Conservation (phyloP, 1,140 invertebrate genomes). For the Capitella teleta region DNA sequence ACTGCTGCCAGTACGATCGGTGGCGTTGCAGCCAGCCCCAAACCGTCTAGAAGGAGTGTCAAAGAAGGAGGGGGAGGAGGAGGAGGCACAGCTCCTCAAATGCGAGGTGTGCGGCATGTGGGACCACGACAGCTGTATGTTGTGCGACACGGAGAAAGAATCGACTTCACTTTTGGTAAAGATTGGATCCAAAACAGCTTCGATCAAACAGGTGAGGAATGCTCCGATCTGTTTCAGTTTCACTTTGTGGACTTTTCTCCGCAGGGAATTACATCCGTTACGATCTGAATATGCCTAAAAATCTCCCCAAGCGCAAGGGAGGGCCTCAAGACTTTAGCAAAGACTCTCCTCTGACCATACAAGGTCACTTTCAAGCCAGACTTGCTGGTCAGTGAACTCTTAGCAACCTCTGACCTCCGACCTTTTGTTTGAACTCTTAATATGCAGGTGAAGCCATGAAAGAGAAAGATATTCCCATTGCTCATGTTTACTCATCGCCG, state of each 20-base stretch:
- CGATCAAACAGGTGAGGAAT: slow-evolving; percentile 55
- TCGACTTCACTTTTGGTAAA: slow-evolving; percentile 77
- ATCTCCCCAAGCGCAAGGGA: slow-evolving; percentile 48
- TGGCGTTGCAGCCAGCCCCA: no score
- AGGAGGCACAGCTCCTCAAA: no score
- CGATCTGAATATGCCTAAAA: slow-evolving; percentile 80
- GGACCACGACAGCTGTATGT: slow-evolving; percentile 55
- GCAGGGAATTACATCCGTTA: slow-evolving; percentile 56
- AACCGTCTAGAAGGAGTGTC: no score
- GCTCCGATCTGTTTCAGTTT: not conserved
- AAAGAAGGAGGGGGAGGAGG: no score
- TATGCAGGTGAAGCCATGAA: slow-evolving; percentile 49
- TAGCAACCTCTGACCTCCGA: not conserved
- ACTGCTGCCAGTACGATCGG: no score
- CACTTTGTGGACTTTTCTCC: not conserved
- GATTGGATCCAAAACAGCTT: slow-evolving; percentile 78
- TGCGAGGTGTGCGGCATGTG: not conserved
- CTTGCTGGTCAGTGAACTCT: slow-evolving; percentile 52
- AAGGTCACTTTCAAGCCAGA: slow-evolving; percentile 46
- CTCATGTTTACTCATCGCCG: slow-evolving; percentile 70
- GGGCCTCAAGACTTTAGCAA: slow-evolving; percentile 58
- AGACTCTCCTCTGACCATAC: slow-evolving; percentile 76
- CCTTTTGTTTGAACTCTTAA: not conserved
- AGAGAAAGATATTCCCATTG: slow-evolving; percentile 53
- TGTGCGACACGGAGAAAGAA: slow-evolving; percentile 74